Percentiles rank a stretch among this genome's conserved stretches.
These are phyloP conservation scores for Bufotes viridis DNA, from an alignment of 2,797 vertebrate species.

Conservation along the genomic window DNA sequence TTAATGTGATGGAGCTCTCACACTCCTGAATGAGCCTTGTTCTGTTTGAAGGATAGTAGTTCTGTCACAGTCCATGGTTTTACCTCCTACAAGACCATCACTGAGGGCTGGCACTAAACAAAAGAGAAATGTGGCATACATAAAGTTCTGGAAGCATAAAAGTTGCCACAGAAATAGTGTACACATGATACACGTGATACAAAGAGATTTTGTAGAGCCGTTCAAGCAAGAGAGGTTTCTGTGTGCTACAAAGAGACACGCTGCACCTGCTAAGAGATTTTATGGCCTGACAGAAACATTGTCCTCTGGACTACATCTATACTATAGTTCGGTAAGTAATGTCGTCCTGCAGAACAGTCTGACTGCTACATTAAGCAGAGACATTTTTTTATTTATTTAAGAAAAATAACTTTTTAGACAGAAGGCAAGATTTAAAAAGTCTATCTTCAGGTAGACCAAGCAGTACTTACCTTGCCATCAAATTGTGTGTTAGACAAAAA, in stretches of 20 bases:
- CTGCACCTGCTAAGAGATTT: background rate
- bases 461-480: constrained; percentile 34
- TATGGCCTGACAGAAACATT: no score
- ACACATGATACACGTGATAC: background rate
- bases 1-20: constrained; percentile 33
- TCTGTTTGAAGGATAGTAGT: constrained; percentile 20
- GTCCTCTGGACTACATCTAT: no score
- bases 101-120: constrained; percentile 12
- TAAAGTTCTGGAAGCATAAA: constrained; percentile 8
- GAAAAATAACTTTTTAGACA: background rate
- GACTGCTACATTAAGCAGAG: background rate
- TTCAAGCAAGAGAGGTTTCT: background rate
- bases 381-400: background rate
- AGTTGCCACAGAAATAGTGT: constrained; percentile 13
- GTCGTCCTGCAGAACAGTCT: background rate
- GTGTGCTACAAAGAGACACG: background rate
- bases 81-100: constrained; percentile 29
- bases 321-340: background rate
- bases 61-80: constrained; percentile 38
- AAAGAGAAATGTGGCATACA: constrained; percentile 26
- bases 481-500: constrained; percentile 31
- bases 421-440: constrained; percentile 19
- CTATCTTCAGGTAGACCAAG: constrained; percentile 16
- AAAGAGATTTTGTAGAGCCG: background rate
- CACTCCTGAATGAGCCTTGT: constrained; percentile 28